These are phyloP conservation scores for Drosophila grimshawi DNA, from an alignment of 1,140 invertebrate genomes.

Conservation along the genomic window DNA sequence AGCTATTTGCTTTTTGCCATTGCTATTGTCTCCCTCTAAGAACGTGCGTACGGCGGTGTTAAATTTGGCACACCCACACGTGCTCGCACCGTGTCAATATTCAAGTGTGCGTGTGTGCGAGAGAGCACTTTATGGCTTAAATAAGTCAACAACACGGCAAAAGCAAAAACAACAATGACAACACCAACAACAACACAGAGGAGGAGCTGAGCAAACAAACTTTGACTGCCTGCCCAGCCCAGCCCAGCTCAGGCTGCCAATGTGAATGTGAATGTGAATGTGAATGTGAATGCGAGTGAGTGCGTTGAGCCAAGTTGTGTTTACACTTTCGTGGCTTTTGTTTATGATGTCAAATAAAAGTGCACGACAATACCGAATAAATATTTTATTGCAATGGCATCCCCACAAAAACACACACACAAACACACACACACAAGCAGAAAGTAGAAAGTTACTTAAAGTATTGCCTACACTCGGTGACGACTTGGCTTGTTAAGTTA, in stretches of 20 bases:
- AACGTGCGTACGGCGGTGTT: conserved; percentile 70
- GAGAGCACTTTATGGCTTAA: conserved; percentile 81
- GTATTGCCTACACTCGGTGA: conserved; percentile 20
- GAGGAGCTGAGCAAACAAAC: conserved; percentile 33
- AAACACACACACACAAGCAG: conserved; percentile 3
- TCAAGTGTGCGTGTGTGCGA: conserved; percentile 39
- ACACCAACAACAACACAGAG: conserved; percentile 1
- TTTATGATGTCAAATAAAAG: conserved; percentile 83
- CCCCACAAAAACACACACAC: conserved; percentile 15
- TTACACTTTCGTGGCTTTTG: conserved; percentile 83
- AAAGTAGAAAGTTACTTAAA: conserved; percentile 35
- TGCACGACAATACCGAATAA: conserved; percentile 82
- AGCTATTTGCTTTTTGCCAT: conserved; percentile 30
- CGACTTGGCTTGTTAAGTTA: conserved; percentile 23
- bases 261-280: too few relatives aligned
- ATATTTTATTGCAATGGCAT: conserved; percentile 77
- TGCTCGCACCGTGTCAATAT: conserved; percentile 67
- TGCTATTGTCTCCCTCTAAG: conserved; percentile 54
- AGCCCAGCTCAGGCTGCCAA: too few relatives aligned
- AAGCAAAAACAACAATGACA: conserved; percentile 22
- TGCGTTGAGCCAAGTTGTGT: conserved; percentile 60
- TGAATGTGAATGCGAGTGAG: conserved; percentile 14
- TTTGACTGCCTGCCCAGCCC: conserved; percentile 29
- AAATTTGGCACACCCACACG: conserved; percentile 79
- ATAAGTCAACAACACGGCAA: conserved; percentile 78